These are phyloP conservation scores for Dasysyrphus tricinctus DNA, from an alignment of 2,888 invertebrate species.

Conservation along the genomic window DNA sequence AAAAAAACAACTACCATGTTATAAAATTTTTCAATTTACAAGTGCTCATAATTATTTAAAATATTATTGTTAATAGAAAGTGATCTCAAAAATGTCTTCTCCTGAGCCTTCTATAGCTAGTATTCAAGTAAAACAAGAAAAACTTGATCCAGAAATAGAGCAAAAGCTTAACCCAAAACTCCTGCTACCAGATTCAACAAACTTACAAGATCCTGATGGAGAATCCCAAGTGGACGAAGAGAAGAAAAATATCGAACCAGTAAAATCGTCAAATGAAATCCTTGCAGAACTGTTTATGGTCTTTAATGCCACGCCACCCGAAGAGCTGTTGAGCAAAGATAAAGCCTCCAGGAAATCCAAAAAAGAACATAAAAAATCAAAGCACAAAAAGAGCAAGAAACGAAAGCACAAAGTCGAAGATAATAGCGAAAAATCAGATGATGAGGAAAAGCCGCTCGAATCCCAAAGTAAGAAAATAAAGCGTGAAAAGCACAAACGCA, in stretches of 20 bases:
- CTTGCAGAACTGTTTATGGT: slow-evolving; percentile 91
- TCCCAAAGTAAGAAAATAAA: slow-evolving; percentile 77
- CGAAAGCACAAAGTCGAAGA: slow-evolving; percentile 54
- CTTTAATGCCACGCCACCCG: slow-evolving; percentile 88
- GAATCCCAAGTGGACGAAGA: slow-evolving; percentile 77
- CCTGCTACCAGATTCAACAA: slow-evolving; percentile 59
- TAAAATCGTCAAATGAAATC: slow-evolving; percentile 86
- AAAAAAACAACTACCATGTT: not conserved
- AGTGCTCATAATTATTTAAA: too few relatives aligned
- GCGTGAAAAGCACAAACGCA: slow-evolving; percentile 79
- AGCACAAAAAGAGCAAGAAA: slow-evolving; percentile 82
- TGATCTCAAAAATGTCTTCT: slow-evolving; percentile 21
- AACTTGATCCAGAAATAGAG: slow-evolving; percentile 80
- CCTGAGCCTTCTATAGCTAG: not conserved
- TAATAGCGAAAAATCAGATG: slow-evolving; percentile 34
- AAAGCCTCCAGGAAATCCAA: slow-evolving; percentile 79
- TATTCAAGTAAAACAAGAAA: slow-evolving; percentile 81
- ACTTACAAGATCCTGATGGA: slow-evolving; percentile 33
- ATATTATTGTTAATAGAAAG: not conserved
- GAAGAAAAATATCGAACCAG: slow-evolving; percentile 81
- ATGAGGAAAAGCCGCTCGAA: slow-evolving; percentile 50
- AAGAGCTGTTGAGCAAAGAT: slow-evolving; percentile 84
- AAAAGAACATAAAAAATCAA: slow-evolving; percentile 81
- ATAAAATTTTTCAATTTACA: not conserved
- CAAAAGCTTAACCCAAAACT: slow-evolving; percentile 78